Evolutionary conservation across 2,113 vertebrate species (phyloP).

Genomic region (Ceyx cyanopectus): DNA sequence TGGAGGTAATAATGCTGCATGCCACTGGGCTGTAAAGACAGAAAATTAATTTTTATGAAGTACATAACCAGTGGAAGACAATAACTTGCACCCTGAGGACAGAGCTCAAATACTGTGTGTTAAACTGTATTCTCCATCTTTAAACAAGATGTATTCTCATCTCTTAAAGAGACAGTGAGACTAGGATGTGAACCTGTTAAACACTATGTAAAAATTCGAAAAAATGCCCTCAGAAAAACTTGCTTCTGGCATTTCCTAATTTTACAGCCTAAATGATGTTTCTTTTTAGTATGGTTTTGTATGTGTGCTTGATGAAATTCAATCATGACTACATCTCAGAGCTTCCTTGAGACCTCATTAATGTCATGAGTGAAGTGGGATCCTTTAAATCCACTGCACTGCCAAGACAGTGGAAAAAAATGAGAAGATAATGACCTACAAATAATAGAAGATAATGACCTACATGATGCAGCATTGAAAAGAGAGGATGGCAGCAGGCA

Average conservation of each 20-base stretch:
- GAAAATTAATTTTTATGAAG: slow-evolving; percentile 43
- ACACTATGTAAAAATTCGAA: background rate
- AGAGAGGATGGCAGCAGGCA: background rate
- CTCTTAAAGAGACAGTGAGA: background rate
- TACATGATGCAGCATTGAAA: background rate
- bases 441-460: background rate
- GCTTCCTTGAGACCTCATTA: background rate
- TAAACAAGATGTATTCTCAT: background rate
- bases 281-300: background rate
- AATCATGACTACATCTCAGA: background rate
- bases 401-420: background rate
- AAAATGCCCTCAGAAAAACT: background rate
- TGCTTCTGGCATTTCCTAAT: background rate
- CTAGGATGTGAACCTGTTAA: background rate
- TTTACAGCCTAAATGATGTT: background rate
- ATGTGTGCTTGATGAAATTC: background rate
- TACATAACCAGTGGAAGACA: background rate
- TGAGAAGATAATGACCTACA: background rate
- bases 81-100: background rate
- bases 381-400: background rate
- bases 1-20: background rate
- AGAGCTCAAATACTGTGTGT: background rate
- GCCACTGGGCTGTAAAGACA: background rate
- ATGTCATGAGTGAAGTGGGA: background rate
- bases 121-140: background rate